phyloP scores from a whole-genome alignment of 2,797 vertebrate genomes.

The Acrossocheilus wenchowensis region DNA sequence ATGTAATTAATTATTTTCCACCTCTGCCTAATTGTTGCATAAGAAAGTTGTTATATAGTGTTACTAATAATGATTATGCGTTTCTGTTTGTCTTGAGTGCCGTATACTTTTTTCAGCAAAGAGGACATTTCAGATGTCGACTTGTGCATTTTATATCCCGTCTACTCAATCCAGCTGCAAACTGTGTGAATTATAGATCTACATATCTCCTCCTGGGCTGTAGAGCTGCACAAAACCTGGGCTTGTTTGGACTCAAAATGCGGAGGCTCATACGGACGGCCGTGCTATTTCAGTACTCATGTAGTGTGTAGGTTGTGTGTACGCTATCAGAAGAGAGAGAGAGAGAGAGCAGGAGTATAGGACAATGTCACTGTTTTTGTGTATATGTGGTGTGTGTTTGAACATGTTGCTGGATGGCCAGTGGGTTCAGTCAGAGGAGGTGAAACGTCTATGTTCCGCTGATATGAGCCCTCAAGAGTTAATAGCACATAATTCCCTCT shows the following conservation, averaged over 20 bases:
- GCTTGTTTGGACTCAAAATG: slow-evolving; percentile 29
- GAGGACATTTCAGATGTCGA: slow-evolving; percentile 26
- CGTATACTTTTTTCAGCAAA: slow-evolving; percentile 4
- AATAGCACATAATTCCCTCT: neutral
- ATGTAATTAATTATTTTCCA: too few species aligned
- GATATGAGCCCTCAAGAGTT: slow-evolving; percentile 29
- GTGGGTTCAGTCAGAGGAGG: slow-evolving; percentile 29
- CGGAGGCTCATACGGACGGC: neutral
- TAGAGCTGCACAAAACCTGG: slow-evolving; percentile 1
- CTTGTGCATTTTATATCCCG: slow-evolving; percentile 28
- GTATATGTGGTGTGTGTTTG: neutral
- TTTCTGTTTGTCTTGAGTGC: slow-evolving; percentile 2
- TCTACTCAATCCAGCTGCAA: slow-evolving; percentile 42
- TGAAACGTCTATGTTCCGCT: slow-evolving; percentile 14
- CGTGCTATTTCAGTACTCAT: slow-evolving; percentile 12
- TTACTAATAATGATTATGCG: too few species aligned
- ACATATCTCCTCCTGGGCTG: slow-evolving; percentile 25
- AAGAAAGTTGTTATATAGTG: too few species aligned
- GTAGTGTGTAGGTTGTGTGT: slow-evolving; percentile 22
- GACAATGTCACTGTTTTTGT: neutral
- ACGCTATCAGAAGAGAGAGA: neutral
- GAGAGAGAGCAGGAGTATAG: neutral
- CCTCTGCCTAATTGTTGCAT: neutral
- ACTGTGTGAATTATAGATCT: slow-evolving; percentile 53
- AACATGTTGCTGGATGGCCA: slow-evolving; percentile 11